These are phyloP conservation scores for Paradoxurus hermaphroditus DNA, from an alignment of 2,113 vertebrate species.

Conservation along the genomic window DNA sequence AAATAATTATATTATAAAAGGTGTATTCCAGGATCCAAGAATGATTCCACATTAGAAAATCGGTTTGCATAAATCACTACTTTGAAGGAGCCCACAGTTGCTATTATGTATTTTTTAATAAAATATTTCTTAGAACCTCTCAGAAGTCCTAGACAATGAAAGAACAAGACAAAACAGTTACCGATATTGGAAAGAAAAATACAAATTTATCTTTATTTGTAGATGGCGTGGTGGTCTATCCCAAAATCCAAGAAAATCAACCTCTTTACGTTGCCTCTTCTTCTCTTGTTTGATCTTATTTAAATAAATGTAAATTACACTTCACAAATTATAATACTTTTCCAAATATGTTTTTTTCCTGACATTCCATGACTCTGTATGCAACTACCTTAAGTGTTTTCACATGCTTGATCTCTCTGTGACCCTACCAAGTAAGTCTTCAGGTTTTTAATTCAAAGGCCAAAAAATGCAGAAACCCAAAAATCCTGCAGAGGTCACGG, in stretches of 20 bases:
- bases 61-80: not conserved
- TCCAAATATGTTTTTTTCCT: not conserved
- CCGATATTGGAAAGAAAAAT: not conserved
- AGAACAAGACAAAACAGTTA: not conserved
- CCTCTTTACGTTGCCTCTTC: not conserved
- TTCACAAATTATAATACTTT: not conserved
- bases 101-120: not conserved
- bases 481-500: not conserved
- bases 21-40: not conserved
- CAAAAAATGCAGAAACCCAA: slow-evolving; percentile 5
- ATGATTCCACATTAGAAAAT: slow-evolving; percentile 7
- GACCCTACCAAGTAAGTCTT: not conserved
- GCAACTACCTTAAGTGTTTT: not conserved
- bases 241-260: not conserved
- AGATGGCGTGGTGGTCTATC: not conserved
- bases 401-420: not conserved
- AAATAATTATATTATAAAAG: not conserved
- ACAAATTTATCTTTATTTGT: not conserved
- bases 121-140: not conserved
- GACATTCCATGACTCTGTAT: not conserved
- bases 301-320: not conserved
- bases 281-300: not conserved
- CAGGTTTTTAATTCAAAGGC: not conserved
- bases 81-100: not conserved
- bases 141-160: not conserved